A percentile compares a stretch with the other conserved stretches of the same genome.
Conservation (phyloP, 2,797 vertebrate genomes). For the Eulemur coronatus region DNA sequence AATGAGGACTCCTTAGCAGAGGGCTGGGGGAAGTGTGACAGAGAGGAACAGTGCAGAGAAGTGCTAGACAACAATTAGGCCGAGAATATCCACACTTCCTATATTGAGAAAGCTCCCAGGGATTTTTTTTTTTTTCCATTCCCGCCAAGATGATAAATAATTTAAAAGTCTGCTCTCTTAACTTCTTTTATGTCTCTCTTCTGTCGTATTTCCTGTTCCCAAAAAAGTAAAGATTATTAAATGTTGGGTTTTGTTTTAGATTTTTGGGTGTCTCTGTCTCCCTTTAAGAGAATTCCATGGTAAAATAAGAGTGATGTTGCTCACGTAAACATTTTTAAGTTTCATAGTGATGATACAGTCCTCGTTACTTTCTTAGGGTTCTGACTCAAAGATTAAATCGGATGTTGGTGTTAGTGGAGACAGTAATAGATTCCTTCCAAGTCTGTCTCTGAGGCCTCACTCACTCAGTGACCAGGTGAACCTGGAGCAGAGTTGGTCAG, state of each 20-base stretch:
- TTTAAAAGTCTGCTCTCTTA: conserved; percentile 63
- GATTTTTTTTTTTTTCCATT: background rate
- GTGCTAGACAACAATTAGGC: conserved; percentile 73
- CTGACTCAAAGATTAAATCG: background rate
- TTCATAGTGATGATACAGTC: background rate
- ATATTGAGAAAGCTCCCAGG: conserved; percentile 36
- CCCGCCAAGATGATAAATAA: conserved; percentile 45
- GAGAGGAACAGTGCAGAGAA: conserved; percentile 42
- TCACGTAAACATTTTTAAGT: background rate
- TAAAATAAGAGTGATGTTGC: background rate
- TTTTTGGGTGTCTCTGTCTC: background rate
- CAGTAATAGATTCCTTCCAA: background rate
- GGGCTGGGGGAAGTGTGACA: conserved; percentile 49
- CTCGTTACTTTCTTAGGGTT: background rate
- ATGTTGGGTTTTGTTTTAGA: background rate
- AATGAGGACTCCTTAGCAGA: conserved; percentile 52
- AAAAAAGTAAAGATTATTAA: background rate
- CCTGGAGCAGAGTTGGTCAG: background rate
- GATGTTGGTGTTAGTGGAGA: background rate
- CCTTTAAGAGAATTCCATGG: background rate
- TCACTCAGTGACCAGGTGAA: background rate
- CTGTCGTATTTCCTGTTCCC: conserved; percentile 21
- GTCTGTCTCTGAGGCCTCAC: background rate
- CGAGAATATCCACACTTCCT: conserved; percentile 70
- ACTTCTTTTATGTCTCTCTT: conserved; percentile 51